These are phyloP conservation scores for Anguilla megastoma DNA, from an alignment of 2,797 vertebrate genomes.

Conservation along the genomic window DNA sequence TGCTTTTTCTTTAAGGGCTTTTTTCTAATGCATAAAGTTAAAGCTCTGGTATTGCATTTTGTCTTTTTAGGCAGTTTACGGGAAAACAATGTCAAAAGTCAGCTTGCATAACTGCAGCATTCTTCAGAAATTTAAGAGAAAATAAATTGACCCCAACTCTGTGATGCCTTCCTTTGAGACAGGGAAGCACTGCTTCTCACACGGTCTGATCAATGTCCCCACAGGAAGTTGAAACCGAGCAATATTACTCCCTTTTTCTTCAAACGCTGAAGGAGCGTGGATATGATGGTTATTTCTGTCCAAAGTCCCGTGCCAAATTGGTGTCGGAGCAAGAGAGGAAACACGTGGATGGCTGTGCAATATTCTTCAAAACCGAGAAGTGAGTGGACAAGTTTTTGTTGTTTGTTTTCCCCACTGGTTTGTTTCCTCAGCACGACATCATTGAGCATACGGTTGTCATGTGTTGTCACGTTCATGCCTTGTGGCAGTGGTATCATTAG, in stretches of 20 bases:
- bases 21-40: neutral
- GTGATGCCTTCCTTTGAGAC: neutral
- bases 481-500: neutral
- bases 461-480: neutral
- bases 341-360: slow-evolving; percentile 95
- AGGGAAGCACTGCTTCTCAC: neutral
- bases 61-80: neutral
- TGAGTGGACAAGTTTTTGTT: slow-evolving; percentile 58
- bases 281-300: slow-evolving; percentile 97
- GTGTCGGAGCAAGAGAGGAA: slow-evolving; percentile 97
- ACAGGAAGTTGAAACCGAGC: slow-evolving; percentile 98
- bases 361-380: slow-evolving; percentile 98
- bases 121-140: neutral
- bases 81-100: neutral
- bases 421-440: neutral
- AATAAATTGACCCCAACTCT: neutral
- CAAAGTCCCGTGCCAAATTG: slow-evolving; percentile 99
- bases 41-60: neutral
- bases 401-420: neutral
- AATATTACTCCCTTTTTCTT: slow-evolving; percentile 96
- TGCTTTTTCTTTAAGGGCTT: neutral
- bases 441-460: neutral
- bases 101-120: neutral
- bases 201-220: neutral
- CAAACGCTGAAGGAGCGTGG: slow-evolving; percentile 92